phyloP scores from a whole-genome alignment of 1,140 invertebrate genomes.

The Ditylenchus dipsaci region DNA sequence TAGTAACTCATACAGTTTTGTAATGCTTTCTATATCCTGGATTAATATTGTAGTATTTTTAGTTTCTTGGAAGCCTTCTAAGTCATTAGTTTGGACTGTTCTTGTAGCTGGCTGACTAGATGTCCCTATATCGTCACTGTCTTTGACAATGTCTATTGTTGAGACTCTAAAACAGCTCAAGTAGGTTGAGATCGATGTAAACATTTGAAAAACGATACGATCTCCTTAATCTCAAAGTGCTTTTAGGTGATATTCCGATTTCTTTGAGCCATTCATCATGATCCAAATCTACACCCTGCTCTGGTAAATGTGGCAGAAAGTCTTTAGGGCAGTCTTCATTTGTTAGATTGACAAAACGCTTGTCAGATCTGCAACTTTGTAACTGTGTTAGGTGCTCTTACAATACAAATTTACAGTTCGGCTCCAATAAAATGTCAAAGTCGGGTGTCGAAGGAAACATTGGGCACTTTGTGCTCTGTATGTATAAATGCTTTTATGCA shows the following conservation, averaged over 20 bases:
- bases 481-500: too few relatives aligned
- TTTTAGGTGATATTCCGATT: slow-evolving; percentile 26
- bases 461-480: too few relatives aligned
- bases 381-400: too few relatives aligned
- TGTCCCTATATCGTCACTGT: not conserved
- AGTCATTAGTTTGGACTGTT: not conserved
- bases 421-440: too few relatives aligned
- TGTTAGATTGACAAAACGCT: slow-evolving; percentile 16
- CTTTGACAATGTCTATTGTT: not conserved
- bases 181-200: not conserved
- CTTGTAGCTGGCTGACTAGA: not conserved
- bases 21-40: not conserved
- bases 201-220: slow-evolving; percentile 8
- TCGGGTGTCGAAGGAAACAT: too few relatives aligned
- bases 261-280: slow-evolving; percentile 28
- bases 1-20: not conserved
- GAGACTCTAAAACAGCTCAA: not conserved
- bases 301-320: slow-evolving; percentile 17
- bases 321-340: slow-evolving; percentile 21
- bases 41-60: not conserved
- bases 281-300: slow-evolving; percentile 12
- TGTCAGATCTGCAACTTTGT: slow-evolving; percentile 7
- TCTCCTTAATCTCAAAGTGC: slow-evolving; percentile 11
- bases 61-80: not conserved
- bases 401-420: too few relatives aligned